phyloP scores from a whole-genome alignment of 1,140 invertebrate species.

The Nephila pilipes region DNA sequence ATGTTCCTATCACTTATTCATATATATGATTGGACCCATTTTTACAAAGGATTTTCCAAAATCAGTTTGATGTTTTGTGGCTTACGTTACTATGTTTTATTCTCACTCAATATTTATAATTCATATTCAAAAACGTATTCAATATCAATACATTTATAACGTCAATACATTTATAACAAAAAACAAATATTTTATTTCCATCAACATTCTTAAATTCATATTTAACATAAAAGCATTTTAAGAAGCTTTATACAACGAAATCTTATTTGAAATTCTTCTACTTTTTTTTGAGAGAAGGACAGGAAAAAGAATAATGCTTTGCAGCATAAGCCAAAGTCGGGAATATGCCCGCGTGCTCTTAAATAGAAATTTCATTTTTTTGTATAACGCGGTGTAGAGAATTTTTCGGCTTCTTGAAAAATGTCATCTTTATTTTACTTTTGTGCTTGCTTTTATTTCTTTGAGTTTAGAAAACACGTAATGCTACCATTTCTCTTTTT shows the following conservation, averaged over 20 bases:
- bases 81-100: too few relatives aligned
- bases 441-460: neutral
- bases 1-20: too few relatives aligned
- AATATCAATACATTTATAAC: too few relatives aligned
- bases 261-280: neutral
- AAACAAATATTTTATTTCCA: too few relatives aligned
- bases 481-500: neutral
- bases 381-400: neutral
- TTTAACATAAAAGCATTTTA: neutral
- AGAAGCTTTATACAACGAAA: neutral
- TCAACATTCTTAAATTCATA: neutral
- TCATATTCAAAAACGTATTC: too few relatives aligned
- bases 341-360: neutral
- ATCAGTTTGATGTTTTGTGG: too few relatives aligned
- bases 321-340: neutral
- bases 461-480: neutral
- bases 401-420: neutral
- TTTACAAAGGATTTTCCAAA: too few relatives aligned
- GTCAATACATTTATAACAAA: too few relatives aligned
- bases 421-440: neutral
- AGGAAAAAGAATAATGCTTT: neutral
- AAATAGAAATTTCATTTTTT: neutral
- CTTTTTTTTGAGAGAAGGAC: neutral
- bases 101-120: too few relatives aligned
- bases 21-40: too few relatives aligned